phyloP scores from a whole-genome alignment of 2,888 invertebrate species.

The Hydropsyche betteni region DNA sequence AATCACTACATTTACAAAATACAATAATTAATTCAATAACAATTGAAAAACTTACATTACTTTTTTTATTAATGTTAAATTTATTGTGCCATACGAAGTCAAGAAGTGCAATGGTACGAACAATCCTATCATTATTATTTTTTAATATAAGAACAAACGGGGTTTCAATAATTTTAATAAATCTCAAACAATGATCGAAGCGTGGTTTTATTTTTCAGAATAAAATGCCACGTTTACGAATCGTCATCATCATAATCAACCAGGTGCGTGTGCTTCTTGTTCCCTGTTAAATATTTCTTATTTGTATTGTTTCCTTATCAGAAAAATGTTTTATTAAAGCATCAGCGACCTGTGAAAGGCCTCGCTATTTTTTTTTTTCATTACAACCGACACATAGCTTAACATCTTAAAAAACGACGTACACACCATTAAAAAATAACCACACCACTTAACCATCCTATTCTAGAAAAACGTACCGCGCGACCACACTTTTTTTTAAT shows the following conservation, averaged over 20 bases:
- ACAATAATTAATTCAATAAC: slow-evolving; percentile 35
- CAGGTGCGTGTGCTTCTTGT: slow-evolving; percentile 19
- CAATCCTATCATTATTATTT: slow-evolving; percentile 42
- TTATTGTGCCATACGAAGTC: slow-evolving; percentile 48
- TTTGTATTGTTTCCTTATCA: neutral
- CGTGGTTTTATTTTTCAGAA: neutral
- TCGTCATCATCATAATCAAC: slow-evolving; percentile 26
- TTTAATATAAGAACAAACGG: slow-evolving; percentile 48
- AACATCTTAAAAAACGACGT: slow-evolving; percentile 11
- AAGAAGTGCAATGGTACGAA: slow-evolving; percentile 51
- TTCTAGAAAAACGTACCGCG: neutral
- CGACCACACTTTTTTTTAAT: neutral
- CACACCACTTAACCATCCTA: slow-evolving; percentile 10
- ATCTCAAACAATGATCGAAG: slow-evolving; percentile 33
- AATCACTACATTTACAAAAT: slow-evolving; percentile 29
- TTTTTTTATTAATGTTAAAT: slow-evolving; percentile 36
- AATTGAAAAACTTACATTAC: slow-evolving; percentile 35
- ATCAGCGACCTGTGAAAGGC: slow-evolving; percentile 15
- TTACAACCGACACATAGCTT: slow-evolving; percentile 1
- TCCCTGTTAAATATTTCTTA: slow-evolving; percentile 17
- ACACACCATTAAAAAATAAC: slow-evolving; percentile 22
- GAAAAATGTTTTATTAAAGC: slow-evolving; percentile 10
- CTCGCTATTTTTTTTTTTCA: neutral
- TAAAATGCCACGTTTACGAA: slow-evolving; percentile 24
- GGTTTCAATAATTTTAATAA: slow-evolving; percentile 42